Conservation (phyloP, 2,797 vertebrate species). For the Naso thynnoides region DNA sequence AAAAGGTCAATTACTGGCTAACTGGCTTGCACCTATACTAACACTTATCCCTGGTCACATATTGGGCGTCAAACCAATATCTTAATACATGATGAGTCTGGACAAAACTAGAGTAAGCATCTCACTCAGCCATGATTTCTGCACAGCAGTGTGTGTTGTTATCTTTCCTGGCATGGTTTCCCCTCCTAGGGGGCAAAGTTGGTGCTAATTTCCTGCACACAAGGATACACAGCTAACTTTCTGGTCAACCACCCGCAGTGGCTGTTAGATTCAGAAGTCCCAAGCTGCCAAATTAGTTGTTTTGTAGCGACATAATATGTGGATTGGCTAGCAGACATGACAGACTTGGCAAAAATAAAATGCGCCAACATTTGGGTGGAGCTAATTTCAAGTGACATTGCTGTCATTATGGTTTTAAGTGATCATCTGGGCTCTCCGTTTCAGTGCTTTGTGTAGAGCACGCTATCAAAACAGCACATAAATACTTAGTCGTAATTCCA, state of each 20-base stretch:
- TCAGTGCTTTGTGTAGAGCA: constrained; percentile 4
- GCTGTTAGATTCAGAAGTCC: constrained; percentile 16
- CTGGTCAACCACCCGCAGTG: constrained; percentile 27
- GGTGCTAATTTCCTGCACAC: constrained; percentile 25
- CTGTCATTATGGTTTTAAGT: constrained; percentile 20
- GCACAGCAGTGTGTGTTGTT: constrained; percentile 24
- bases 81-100: neutral
- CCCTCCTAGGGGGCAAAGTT: constrained; percentile 37
- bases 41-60: constrained; percentile 35
- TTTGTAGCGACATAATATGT: constrained; percentile 28
- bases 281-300: constrained; percentile 38
- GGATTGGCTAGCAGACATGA: constrained; percentile 18
- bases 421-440: constrained; percentile 25
- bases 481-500: neutral
- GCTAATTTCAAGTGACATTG: constrained; percentile 37
- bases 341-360: constrained; percentile 25
- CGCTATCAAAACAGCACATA: constrained; percentile 5
- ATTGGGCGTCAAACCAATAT: constrained; percentile 69
- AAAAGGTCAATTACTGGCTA: constrained; percentile 51
- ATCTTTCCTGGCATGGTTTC: constrained; percentile 41
- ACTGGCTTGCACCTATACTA: constrained; percentile 62
- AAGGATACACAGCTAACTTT: constrained; percentile 36
- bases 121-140: neutral
- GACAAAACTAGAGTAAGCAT: neutral
- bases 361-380: constrained; percentile 14